Percentiles rank a stretch among this genome's conserved stretches.
These are phyloP conservation scores for Corythoichthys intestinalis DNA, from an alignment of 2,113 vertebrate species.

Conservation along the genomic window DNA sequence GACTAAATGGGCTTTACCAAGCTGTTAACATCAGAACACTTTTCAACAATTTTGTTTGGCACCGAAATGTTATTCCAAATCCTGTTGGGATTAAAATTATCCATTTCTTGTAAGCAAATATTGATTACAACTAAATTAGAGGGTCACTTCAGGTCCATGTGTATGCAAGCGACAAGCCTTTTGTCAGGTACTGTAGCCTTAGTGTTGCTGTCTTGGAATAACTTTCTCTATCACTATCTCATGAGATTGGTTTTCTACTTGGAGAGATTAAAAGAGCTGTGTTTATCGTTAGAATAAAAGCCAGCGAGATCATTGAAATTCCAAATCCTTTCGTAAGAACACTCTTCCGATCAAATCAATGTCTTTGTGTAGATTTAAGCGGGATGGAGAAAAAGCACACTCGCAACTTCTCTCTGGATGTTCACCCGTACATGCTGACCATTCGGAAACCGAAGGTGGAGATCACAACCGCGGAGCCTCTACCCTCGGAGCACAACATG, in stretches of 20 bases:
- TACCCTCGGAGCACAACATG: constrained; percentile 81
- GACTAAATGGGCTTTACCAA: no score
- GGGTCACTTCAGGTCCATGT: no score
- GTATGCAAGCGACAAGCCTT: no score
- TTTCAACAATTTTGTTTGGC: no score
- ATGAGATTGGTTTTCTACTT: neutral
- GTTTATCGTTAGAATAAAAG: neutral
- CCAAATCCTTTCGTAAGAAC: neutral
- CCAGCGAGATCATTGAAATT: neutral
- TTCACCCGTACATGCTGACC: constrained; percentile 92
- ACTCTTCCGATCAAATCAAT: neutral
- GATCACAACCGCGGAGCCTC: constrained; percentile 65
- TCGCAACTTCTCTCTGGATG: constrained; percentile 93
- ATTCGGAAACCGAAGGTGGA: constrained; percentile 87
- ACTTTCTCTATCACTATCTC: neutral
- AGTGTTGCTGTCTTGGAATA: neutral
- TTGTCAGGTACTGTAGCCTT: neutral
- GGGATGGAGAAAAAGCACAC: constrained; percentile 86
- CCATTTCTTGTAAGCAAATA: no score
- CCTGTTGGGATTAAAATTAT: no score
- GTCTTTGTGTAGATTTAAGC: constrained; percentile 55
- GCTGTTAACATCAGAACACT: no score
- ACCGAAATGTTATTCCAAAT: no score
- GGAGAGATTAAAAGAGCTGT: neutral
- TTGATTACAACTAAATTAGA: no score